These are phyloP conservation scores for Fulmarus glacialis DNA, from an alignment of 2,113 vertebrate genomes.

Conservation along the genomic window DNA sequence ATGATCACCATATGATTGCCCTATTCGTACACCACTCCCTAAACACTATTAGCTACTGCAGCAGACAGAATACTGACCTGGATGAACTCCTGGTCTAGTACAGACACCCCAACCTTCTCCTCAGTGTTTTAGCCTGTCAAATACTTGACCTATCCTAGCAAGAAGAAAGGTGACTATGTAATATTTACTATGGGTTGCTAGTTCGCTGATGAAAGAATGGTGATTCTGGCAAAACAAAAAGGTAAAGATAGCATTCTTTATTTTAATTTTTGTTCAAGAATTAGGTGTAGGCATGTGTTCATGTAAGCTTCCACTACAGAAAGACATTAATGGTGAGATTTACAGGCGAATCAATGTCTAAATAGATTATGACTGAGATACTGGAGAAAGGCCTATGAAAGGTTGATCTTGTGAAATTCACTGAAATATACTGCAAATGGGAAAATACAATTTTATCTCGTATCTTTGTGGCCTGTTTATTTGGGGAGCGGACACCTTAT, in stretches of 20 bases:
- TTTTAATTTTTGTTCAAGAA: not conserved
- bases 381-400: not conserved
- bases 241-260: not conserved
- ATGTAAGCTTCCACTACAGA: not conserved
- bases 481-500: not conserved
- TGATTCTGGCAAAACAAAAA: not conserved
- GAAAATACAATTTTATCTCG: not conserved
- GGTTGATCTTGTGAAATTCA: not conserved
- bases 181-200: not conserved
- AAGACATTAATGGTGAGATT: not conserved
- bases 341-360: not conserved
- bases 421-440: not conserved
- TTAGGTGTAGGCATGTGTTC: not conserved
- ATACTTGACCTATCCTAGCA: not conserved
- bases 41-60: not conserved
- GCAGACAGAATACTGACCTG: not conserved
- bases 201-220: not conserved
- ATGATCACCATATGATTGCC: not conserved
- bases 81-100: not conserved
- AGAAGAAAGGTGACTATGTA: not conserved
- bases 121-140: not conserved
- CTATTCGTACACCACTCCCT: not conserved
- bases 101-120: not conserved
- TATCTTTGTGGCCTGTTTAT: not conserved
- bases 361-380: not conserved